Evolutionary conservation across 2,113 vertebrate genomes (phyloP), one percentile per base, ranked within the genome.

Genomic region (Stictonetta naevosa): DNA sequence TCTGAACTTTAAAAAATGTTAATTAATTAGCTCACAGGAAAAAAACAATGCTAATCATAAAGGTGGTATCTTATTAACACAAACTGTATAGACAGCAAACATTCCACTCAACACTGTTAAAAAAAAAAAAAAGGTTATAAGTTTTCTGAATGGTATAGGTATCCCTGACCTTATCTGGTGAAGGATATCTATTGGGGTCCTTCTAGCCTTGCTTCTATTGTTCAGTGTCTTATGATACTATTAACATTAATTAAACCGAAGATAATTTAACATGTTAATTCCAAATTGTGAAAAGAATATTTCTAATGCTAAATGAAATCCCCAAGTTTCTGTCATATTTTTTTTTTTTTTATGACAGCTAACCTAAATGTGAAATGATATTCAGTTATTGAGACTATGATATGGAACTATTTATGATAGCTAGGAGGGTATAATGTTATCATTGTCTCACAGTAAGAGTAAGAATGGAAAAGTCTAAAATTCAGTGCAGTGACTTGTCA

Each of bases 1-100:
- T 69, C 28, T 95, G 86, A 92, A 88, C 80, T 93, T 97, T 93
- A 64, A 93, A 93, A 94, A 77, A 59, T 72, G 29, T 86, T 86
- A 92, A 90, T 94, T 88, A 95, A 92, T 86, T 81, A 92, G 3
- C n/a, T 77, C 26, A 86, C 55, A 90, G 83, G 52, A 83, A 96
- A 89, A 89, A 80, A 81, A 1, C 1, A 0, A 38, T 67, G 55
- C 33, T 94, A 91, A 67, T 94, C 63, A 79, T 89, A 88, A 93
- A 85, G 15, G 63, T 86, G 55, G 15, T 48, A 40, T 73, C 55
- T 86, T 79, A 76, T 79, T 94, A 88, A 76, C 22, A 89, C 26
- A 78, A 95, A 91, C 8, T 36, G 4, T 81, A 60, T n/a, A 67
- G 48, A 86, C 33, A 90, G 44, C 15, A 86, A 96, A 74, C 9